Evolutionary conservation across 2,113 vertebrate species (phyloP).

Genomic region (Seriola dumerili): DNA sequence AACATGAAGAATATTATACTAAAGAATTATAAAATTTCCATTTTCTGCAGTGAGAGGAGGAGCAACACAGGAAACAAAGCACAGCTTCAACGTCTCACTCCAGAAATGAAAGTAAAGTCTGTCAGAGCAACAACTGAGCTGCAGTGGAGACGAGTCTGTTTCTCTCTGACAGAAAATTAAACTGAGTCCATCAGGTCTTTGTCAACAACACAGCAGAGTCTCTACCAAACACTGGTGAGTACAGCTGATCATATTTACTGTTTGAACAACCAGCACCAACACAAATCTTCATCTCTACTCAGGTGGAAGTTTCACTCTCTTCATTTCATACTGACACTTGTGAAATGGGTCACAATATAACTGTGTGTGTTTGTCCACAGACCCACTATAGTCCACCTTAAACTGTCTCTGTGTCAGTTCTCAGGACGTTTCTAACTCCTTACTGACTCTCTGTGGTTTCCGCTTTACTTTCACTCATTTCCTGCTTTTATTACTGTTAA

Average conservation of each 20-base stretch:
- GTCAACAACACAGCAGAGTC: neutral
- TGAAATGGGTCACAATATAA: neutral
- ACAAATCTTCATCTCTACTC: neutral
- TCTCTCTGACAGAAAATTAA: neutral
- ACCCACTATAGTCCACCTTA: no score
- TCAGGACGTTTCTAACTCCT: neutral
- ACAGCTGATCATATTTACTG: neutral
- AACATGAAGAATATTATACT: no score
- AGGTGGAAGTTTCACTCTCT: neutral
- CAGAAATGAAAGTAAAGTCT: neutral
- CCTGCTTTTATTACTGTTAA: neutral
- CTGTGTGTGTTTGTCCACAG: neutral
- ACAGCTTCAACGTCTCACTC: neutral
- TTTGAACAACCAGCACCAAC: neutral
- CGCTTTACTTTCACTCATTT: neutral
- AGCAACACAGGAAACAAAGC: neutral
- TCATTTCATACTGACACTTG: neutral
- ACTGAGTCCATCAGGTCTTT: neutral
- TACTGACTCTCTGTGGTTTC: neutral
- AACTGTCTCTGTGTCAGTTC: no score
- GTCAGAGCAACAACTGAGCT: neutral
- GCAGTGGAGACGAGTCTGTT: neutral
- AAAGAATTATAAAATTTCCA: no score
- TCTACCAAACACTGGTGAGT: slow-evolving; percentile 14
- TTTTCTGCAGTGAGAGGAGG: neutral